A percentile compares a stretch with the other conserved stretches of the same genome.
phyloP scores from a whole-genome alignment of 2,797 vertebrate genomes.

The Tapera naevia region DNA sequence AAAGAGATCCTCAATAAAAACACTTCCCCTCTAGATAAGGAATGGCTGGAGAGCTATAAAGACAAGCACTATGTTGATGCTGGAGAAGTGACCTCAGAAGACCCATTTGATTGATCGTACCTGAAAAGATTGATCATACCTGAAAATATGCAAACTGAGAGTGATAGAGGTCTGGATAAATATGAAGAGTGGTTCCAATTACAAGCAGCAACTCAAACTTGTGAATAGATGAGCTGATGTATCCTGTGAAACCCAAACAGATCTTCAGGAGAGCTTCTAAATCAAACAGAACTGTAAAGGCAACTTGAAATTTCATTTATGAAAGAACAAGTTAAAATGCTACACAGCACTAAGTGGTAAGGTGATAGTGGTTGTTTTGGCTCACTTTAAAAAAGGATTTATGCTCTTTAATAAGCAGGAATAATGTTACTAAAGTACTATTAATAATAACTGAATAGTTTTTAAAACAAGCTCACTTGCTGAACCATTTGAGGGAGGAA shows the following conservation, averaged over 20 bases:
- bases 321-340: background rate
- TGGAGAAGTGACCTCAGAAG: background rate
- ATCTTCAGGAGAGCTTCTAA: slow-evolving; percentile 97
- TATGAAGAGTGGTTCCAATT: slow-evolving; percentile 95
- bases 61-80: background rate
- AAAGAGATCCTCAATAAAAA: background rate
- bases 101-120: slow-evolving; percentile 74
- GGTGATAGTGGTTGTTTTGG: slow-evolving; percentile 1
- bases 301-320: slow-evolving; percentile 92
- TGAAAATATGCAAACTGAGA: slow-evolving; percentile 99
- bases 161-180: slow-evolving; percentile 98
- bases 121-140: slow-evolving; percentile 89
- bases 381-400: slow-evolving; percentile 22
- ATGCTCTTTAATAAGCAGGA: slow-evolving; percentile 5
- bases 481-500: background rate
- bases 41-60: background rate
- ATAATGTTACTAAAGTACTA: too few relatives aligned
- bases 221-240: slow-evolving; percentile 97
- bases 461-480: background rate
- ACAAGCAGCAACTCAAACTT: slow-evolving; percentile 96
- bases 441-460: background rate
- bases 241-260: slow-evolving; percentile 96
- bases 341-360: background rate
- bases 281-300: slow-evolving; percentile 96
- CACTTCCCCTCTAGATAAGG: background rate